These are phyloP conservation scores for Phengaris arion DNA, from an alignment of 2,888 invertebrate genomes.

Conservation along the genomic window DNA sequence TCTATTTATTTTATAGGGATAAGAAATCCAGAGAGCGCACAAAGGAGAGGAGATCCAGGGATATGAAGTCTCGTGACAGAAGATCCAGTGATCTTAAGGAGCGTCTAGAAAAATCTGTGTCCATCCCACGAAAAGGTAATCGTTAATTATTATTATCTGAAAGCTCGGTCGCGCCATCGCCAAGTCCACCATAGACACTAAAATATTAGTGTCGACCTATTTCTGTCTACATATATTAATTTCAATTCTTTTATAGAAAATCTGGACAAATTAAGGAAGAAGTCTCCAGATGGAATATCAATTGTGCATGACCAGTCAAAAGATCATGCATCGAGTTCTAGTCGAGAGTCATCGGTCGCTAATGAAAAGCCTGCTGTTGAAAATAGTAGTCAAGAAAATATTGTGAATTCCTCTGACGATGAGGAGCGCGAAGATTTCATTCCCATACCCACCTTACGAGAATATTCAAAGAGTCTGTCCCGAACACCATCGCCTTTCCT, in stretches of 20 bases:
- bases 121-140: constrained; percentile 70
- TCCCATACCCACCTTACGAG: constrained; percentile 59
- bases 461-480: constrained; percentile 88
- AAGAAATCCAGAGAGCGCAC: constrained; percentile 69
- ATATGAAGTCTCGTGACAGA: constrained; percentile 73
- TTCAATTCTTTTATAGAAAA: constrained; percentile 52
- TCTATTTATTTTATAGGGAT: constrained; percentile 50
- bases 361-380: constrained; percentile 59
- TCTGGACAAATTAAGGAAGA: constrained; percentile 60
- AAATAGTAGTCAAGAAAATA: constrained; percentile 55
- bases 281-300: constrained; percentile 62
- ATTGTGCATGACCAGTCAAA: constrained; percentile 48
- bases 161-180: no score
- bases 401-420: constrained; percentile 62
- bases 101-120: constrained; percentile 71
- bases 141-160: neutral
- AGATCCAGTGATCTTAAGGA: constrained; percentile 72
- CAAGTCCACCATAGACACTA: no score
- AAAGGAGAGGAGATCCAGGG: constrained; percentile 65
- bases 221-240: no score
- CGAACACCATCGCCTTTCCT: constrained; percentile 92
- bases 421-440: constrained; percentile 69
- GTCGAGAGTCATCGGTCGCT: constrained; percentile 69
- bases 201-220: neutral
- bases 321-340: constrained; percentile 68